These are phyloP conservation scores for Drosophila meridionalis DNA, from an alignment of 2,888 invertebrate genomes.

Conservation along the genomic window DNA sequence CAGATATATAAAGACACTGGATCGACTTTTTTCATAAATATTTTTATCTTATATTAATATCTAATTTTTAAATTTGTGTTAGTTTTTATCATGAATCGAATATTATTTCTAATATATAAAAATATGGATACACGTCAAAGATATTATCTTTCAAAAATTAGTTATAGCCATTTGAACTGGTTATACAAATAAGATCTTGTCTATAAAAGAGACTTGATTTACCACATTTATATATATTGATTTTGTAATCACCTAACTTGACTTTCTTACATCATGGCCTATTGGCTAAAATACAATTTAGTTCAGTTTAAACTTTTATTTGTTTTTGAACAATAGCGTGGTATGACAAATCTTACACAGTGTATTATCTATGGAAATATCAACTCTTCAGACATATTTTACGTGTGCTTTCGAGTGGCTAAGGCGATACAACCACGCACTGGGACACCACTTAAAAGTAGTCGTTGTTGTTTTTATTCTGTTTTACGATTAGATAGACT, in stretches of 20 bases:
- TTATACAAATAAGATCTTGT: background rate
- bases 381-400: conserved; percentile 40
- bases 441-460: conserved; percentile 48
- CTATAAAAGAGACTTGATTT: background rate
- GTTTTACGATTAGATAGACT: conserved; percentile 59
- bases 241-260: background rate
- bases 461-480: background rate
- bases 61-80: no score
- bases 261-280: conserved; percentile 14
- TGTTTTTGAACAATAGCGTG: background rate
- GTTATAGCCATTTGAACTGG: no score
- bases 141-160: no score
- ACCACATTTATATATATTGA: background rate
- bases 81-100: no score
- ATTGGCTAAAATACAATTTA: conserved; percentile 5
- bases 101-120: no score
- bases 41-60: no score
- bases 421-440: conserved; percentile 22
- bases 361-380: conserved; percentile 39
- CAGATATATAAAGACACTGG: no score
- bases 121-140: no score
- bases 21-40: no score
- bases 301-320: background rate
- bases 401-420: conserved; percentile 38
- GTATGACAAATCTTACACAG: conserved; percentile 10